Conservation (phyloP, 2,797 vertebrate species). For the Clamator glandarius region DNA sequence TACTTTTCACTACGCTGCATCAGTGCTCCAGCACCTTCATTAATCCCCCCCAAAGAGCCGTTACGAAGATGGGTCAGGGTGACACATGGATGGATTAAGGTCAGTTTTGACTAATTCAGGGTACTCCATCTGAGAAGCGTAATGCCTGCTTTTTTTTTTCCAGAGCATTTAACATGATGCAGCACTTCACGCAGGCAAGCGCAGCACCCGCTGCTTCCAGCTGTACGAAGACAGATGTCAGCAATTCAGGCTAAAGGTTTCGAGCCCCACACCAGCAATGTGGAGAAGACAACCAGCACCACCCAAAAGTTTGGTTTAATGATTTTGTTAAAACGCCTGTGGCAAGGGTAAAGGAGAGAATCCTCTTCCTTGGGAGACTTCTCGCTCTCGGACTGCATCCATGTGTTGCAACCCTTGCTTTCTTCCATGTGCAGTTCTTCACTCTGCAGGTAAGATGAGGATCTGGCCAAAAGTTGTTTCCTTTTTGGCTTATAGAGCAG, state of each 20-base stretch:
- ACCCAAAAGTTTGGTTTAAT: not conserved
- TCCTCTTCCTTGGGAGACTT: not conserved
- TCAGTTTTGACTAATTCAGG: constrained; percentile 43
- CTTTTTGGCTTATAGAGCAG: not conserved
- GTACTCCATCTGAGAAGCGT: not conserved
- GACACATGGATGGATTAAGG: constrained; percentile 40
- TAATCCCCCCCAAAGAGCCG: constrained; percentile 13
- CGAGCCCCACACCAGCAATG: not conserved
- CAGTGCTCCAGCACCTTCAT: constrained; percentile 7
- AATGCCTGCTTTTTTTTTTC: not conserved
- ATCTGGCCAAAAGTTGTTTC: not conserved
- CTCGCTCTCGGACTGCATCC: not conserved
- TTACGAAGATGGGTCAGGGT: constrained; percentile 5
- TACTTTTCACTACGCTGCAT: not conserved
- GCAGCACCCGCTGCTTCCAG: constrained; percentile 38
- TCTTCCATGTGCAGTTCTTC: not conserved
- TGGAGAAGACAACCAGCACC: not conserved
- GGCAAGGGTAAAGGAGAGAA: not conserved
- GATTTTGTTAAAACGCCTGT: not conserved
- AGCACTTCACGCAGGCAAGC: constrained; percentile 39
- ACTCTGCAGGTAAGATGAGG: not conserved
- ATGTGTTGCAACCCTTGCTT: not conserved
- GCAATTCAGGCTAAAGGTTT: constrained; percentile 15
- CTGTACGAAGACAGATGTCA: constrained; percentile 20
- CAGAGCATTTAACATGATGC: constrained; percentile 20